Base-by-base conservation (phyloP, 2,797 vertebrate species). In the Protosalanx chinensis region DNA sequence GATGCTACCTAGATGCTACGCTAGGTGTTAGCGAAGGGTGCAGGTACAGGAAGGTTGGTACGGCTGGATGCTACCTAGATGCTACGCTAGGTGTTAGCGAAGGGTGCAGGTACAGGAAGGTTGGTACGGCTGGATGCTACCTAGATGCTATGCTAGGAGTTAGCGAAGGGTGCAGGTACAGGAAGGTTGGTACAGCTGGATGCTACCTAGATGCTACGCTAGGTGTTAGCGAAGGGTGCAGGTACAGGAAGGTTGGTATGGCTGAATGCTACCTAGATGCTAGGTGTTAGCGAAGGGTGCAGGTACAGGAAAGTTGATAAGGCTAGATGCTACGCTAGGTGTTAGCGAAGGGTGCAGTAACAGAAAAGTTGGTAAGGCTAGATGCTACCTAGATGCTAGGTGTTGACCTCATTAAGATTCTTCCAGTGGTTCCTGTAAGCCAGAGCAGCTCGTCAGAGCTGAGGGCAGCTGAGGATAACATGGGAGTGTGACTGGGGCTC, bases 391-490 rank as follows among this genome's bases (percentile, higher is more conserved):
- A 63, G 29, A 27, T 18, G 33, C n/a, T 64, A 64, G 41, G 41
- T 7, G 20, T 41, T 66, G 29, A 15, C 41, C 41, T 66, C 64
- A 66, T 66, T 66, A 66, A 27, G 64, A 66, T 66, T 66, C 64
- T 66, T 66, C 64, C 64, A 51, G 29, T 66, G 64, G 64, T 56
- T 6, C 23, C 41, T 46, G 35, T 18, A 41, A 20, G 18, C 35
- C 35, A 64, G 37, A 18, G 64, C 64, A 49, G 46, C 41, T 66
- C 64, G 16, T 53, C 51, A 66, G 64, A 18, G 49, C 46, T 29
- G 27, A 66, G 64, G 64, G 23, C 64, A 49, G 13, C 13, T 51
- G 12, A 29, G 64, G 46, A 66, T 27, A 41, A 66, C 13, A 15
- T 23, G 20, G 64, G 23, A 23, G 35, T 49, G 64, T 65, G 13